Conservation (phyloP, 1,140 invertebrate species). For the Mesaphorura yosii region DNA sequence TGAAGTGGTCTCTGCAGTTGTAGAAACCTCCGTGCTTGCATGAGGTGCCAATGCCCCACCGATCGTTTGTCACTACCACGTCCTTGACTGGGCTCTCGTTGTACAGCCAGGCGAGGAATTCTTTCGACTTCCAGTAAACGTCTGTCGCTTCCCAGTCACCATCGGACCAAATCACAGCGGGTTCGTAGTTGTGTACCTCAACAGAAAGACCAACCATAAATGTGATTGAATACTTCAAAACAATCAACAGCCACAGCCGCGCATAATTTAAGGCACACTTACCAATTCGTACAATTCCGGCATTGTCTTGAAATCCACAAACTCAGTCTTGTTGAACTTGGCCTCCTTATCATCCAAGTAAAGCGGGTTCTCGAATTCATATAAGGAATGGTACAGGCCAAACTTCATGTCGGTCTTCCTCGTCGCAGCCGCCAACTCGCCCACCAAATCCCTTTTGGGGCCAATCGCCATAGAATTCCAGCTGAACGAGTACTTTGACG, state of each 20-base stretch:
- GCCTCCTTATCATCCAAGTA: slow-evolving; percentile 14
- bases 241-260: no score
- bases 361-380: slow-evolving; percentile 41
- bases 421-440: slow-evolving; percentile 39
- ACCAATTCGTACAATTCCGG: slow-evolving; percentile 33
- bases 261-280: no score
- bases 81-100: slow-evolving; percentile 35
- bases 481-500: slow-evolving; percentile 68
- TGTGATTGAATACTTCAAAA: neutral
- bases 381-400: slow-evolving; percentile 43
- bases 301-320: slow-evolving; percentile 31
- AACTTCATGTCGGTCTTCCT: slow-evolving; percentile 36
- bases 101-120: neutral
- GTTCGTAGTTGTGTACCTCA: neutral
- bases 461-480: slow-evolving; percentile 83
- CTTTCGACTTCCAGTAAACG: slow-evolving; percentile 37
- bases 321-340: slow-evolving; percentile 36
- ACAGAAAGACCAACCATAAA: neutral
- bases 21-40: slow-evolving; percentile 46
- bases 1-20: slow-evolving; percentile 42
- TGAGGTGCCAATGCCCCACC: slow-evolving; percentile 41
- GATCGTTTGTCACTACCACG: slow-evolving; percentile 45
- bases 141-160: slow-evolving; percentile 25
- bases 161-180: neutral
- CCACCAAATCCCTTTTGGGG: slow-evolving; percentile 66